Conservation (phyloP, 2,797 vertebrate genomes). For the Smutsia gigantea region DNA sequence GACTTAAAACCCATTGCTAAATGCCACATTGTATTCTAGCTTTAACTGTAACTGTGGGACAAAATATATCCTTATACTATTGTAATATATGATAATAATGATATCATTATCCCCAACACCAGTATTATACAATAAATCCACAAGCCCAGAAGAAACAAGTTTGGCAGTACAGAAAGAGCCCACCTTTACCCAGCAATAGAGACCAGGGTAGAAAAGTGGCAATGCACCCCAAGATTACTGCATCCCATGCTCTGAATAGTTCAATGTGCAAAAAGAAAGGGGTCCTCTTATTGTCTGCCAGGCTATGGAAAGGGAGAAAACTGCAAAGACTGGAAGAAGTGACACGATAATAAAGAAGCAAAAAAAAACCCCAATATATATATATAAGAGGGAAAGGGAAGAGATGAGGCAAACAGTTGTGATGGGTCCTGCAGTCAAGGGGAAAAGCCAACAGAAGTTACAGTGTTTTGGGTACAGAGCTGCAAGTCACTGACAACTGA, state of each 20-base stretch:
- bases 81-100: not conserved
- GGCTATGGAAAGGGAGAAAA: not conserved
- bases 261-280: conserved; percentile 17
- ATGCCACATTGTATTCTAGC: conserved; percentile 20
- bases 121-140: conserved; percentile 52
- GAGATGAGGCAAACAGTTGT: conserved; percentile 6
- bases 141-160: conserved; percentile 30
- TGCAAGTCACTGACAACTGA: conserved; percentile 9
- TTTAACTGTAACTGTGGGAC: conserved; percentile 40
- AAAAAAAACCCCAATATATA: not conserved
- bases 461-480: not conserved
- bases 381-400: not conserved
- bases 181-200: not conserved
- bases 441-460: conserved; percentile 27
- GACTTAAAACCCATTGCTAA: conserved; percentile 25
- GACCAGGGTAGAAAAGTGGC: not conserved
- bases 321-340: conserved; percentile 19
- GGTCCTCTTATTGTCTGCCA: conserved; percentile 30
- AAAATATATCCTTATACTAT: not conserved
- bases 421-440: not conserved
- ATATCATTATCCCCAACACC: not conserved
- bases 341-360: conserved; percentile 13
- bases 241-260: not conserved
- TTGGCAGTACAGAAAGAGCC: not conserved
- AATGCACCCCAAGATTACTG: conserved; percentile 12